A percentile compares a stretch with the other conserved stretches of the same genome.
Evolutionary conservation across 2,888 invertebrate genomes (phyloP).

Genomic region (Megastigmus dorsalis): DNA sequence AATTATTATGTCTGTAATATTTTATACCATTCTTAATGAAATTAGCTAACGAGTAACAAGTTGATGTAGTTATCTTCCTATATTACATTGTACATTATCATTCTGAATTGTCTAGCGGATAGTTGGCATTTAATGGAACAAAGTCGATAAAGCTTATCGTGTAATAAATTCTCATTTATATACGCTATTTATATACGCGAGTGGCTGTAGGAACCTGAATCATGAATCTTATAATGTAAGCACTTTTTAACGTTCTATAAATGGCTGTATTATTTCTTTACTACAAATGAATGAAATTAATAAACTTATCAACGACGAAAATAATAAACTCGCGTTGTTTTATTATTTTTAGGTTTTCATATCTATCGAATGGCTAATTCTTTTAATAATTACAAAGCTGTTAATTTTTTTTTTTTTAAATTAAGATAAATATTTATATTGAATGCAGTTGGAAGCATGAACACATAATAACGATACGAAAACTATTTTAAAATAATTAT

Average conservation of each 20-base stretch:
- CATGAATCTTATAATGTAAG: background rate
- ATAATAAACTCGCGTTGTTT: too few relatives aligned
- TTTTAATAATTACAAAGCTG: too few relatives aligned
- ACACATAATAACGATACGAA: too few relatives aligned
- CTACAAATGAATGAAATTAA: too few relatives aligned
- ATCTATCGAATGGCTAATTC: background rate
- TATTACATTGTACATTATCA: background rate
- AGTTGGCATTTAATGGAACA: conserved; percentile 17
- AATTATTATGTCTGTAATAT: background rate
- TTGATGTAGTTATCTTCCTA: background rate
- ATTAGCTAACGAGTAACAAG: background rate
- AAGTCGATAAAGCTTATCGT: conserved; percentile 30
- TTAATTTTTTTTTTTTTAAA: too few relatives aligned
- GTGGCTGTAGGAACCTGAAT: background rate
- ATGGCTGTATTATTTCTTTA: too few relatives aligned
- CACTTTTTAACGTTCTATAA: too few relatives aligned
- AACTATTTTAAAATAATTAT: too few relatives aligned
- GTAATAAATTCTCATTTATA: conserved; percentile 4
- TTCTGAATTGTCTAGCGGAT: background rate
- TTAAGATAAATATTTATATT: too few relatives aligned
- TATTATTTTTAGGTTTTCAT: too few relatives aligned
- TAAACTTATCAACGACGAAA: too few relatives aligned
- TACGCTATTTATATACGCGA: conserved; percentile 11
- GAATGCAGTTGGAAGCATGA: too few relatives aligned
- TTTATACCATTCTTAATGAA: background rate